Percentiles rank a stretch among this genome's conserved stretches.
These are phyloP conservation scores for Biston betularia DNA, from an alignment of 2,888 invertebrate species.

Conservation along the genomic window DNA sequence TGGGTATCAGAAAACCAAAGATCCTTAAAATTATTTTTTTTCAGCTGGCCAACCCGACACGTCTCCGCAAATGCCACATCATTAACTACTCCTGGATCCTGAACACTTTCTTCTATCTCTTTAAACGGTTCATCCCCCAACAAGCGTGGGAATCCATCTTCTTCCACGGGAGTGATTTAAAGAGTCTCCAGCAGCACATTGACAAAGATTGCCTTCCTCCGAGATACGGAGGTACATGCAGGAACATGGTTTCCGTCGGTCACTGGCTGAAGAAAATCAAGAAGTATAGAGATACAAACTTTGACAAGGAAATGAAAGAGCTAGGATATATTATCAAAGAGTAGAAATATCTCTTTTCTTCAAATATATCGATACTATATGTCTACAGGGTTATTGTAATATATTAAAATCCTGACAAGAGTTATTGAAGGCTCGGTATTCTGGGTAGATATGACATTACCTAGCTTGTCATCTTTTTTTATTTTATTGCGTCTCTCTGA, in stretches of 20 bases:
- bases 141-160: slow-evolving; percentile 83
- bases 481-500: too few species aligned
- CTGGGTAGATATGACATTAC: too few species aligned
- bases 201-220: slow-evolving; percentile 64
- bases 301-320: slow-evolving; percentile 88
- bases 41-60: slow-evolving; percentile 89
- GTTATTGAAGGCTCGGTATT: too few species aligned
- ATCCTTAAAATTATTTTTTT: slow-evolving; percentile 44
- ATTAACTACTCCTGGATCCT: slow-evolving; percentile 93
- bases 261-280: slow-evolving; percentile 86
- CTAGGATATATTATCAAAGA: slow-evolving; percentile 88
- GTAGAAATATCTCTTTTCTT: slow-evolving; percentile 42
- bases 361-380: background rate
- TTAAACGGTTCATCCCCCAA: slow-evolving; percentile 90
- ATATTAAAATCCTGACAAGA: too few species aligned
- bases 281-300: slow-evolving; percentile 75
- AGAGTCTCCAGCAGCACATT: slow-evolving; percentile 72
- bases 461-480: too few species aligned
- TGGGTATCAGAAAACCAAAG: too few species aligned
- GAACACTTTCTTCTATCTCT: slow-evolving; percentile 90
- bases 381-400: too few species aligned
- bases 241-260: slow-evolving; percentile 82
- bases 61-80: slow-evolving; percentile 89
- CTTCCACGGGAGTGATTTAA: slow-evolving; percentile 75
- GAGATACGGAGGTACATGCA: slow-evolving; percentile 82